Base-by-base conservation (phyloP, 2,888 invertebrate genomes). In the Allophyes oxyacanthae region DNA sequence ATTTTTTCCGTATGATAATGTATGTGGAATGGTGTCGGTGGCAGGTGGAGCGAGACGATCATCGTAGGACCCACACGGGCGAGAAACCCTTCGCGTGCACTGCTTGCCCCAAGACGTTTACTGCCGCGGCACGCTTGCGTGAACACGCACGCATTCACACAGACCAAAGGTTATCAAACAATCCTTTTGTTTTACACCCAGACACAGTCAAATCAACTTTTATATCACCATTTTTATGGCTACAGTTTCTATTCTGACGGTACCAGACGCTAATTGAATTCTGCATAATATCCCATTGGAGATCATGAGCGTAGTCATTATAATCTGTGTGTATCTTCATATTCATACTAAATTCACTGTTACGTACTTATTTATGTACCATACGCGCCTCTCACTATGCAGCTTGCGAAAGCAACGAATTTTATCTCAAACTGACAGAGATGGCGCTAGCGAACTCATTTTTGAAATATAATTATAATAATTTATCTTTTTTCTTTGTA, bases 21-120 rank as follows among this genome's bases (percentile, higher is more conserved):
- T 75, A 79, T 79, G 81, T 81, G 79, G 75, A 78, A 77, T 76
- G 77, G 75, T 79, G 73, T 72, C 45, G 54, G 64, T 69, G 81
- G 74, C 83, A 94, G 93, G 92, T 94, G 91, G 93, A 94, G 92
- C 93, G 93, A 65, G 93, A 94, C 92, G 94, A 94, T 76, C 94
- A 93, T 69, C 90, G 94, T 13, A 91, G 94, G 67, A 93, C 92
- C 62, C 94, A 93, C 82, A 94, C 93, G 20, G 92, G 93, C 74
- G 94, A 94, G 85, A 87, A 93, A 63, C 93, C 93, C 84, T 94
- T 94, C 85, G 91, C 91, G 80, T 94, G 94, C 83, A 66, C 87
- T 34, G 88, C 86, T 64, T 94, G 94, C 88, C 90, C 91, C 71
- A 94, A 94, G 92, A 94, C 94, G 80, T 93, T 94, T 86, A 94